phyloP scores from a whole-genome alignment of 2,888 invertebrate species.

The Emmelina monodactyla region DNA sequence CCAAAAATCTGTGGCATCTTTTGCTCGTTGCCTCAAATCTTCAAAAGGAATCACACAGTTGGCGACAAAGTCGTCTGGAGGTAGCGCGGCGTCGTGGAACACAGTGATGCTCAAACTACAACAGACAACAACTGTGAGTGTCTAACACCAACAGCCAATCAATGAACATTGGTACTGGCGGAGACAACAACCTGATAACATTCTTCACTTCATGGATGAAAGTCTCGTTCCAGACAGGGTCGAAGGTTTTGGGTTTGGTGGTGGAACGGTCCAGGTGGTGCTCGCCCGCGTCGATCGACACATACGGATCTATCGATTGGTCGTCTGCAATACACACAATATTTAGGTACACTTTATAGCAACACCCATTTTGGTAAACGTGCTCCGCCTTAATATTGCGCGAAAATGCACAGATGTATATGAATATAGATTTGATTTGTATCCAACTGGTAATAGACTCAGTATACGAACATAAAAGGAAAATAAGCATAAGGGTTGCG shows the following conservation, averaged over 20 bases:
- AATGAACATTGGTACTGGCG: slow-evolving; percentile 16
- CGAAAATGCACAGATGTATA: slow-evolving; percentile 20
- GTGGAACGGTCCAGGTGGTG: slow-evolving; percentile 90
- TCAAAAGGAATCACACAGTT: slow-evolving; percentile 97
- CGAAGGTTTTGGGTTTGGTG: slow-evolving; percentile 92
- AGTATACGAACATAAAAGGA: slow-evolving; percentile 18
- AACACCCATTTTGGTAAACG: slow-evolving; percentile 58
- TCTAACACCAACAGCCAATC: no score
- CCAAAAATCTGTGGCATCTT: slow-evolving; percentile 92
- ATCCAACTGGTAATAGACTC: slow-evolving; percentile 17
- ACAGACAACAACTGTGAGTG: slow-evolving; percentile 8
- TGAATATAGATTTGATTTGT: not conserved
- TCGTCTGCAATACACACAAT: slow-evolving; percentile 67
- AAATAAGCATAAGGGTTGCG: slow-evolving; percentile 22
- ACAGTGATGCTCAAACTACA: slow-evolving; percentile 91
- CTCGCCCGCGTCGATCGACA: slow-evolving; percentile 96
- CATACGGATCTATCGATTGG: slow-evolving; percentile 95
- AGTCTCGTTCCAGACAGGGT: slow-evolving; percentile 96
- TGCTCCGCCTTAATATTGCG: slow-evolving; percentile 30
- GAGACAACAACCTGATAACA: slow-evolving; percentile 69
- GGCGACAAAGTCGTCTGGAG: slow-evolving; percentile 98
- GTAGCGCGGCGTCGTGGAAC: slow-evolving; percentile 98
- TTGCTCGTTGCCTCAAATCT: slow-evolving; percentile 84
- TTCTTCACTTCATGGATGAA: slow-evolving; percentile 91
- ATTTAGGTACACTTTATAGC: slow-evolving; percentile 43